Conservation (phyloP, 2,888 invertebrate genomes). For the Nycteola revayana region DNA sequence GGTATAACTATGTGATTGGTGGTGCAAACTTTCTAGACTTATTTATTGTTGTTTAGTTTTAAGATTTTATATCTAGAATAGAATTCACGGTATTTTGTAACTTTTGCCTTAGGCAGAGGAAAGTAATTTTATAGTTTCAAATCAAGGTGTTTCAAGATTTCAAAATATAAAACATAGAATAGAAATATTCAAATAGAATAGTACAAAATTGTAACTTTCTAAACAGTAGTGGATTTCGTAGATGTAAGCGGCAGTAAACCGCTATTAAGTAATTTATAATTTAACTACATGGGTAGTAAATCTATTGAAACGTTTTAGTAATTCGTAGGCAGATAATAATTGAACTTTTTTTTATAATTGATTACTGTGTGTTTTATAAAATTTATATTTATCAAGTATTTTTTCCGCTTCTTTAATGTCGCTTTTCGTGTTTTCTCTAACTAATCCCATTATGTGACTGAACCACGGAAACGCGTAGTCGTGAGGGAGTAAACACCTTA, state of each 20-base stretch:
- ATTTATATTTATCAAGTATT: constrained; percentile 48
- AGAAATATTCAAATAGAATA: constrained; percentile 57
- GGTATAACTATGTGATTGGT: constrained; percentile 67
- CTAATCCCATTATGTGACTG: constrained; percentile 66
- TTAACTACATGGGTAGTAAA: constrained; percentile 59
- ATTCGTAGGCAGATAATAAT: constrained; percentile 52
- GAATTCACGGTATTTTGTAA: constrained; percentile 39
- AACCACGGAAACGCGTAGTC: constrained; percentile 47
- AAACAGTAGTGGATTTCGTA: constrained; percentile 59
- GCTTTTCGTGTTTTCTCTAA: constrained; percentile 67
- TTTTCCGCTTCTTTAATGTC: constrained; percentile 68
- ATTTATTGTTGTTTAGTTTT: constrained; percentile 62
- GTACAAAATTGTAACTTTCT: constrained; percentile 43
- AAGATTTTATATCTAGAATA: constrained; percentile 51
- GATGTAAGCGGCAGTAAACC: constrained; percentile 55
- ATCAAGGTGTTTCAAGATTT: constrained; percentile 33
- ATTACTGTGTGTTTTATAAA: constrained; percentile 51
- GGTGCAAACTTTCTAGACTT: constrained; percentile 77
- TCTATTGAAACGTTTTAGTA: constrained; percentile 41
- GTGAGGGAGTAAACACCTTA: constrained; percentile 29
- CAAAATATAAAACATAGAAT: constrained; percentile 44
- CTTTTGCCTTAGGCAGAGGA: constrained; percentile 61
- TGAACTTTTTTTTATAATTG: constrained; percentile 29
- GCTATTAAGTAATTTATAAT: constrained; percentile 49
- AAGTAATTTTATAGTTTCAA: constrained; percentile 32